A percentile compares a stretch with the other conserved stretches of the same genome.
phyloP scores from a whole-genome alignment of 2,888 invertebrate species.

The Athalia rosae region DNA sequence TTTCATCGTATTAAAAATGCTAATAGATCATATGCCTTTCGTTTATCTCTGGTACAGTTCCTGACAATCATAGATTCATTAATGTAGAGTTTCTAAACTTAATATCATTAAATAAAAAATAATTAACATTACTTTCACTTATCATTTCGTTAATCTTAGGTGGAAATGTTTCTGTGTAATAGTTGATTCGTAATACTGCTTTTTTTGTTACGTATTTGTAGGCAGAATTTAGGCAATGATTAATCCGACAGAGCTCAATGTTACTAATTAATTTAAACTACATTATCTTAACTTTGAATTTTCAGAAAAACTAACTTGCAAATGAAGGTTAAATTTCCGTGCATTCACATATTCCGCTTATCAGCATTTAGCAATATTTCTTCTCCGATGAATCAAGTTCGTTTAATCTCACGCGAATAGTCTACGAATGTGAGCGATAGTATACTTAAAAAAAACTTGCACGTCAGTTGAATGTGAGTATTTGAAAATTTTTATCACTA shows the following conservation, averaged over 20 bases:
- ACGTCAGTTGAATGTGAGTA: neutral
- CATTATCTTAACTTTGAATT: neutral
- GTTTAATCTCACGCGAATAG: neutral
- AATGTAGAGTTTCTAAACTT: conserved; percentile 34
- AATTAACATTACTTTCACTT: conserved; percentile 38
- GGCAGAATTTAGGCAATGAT: conserved; percentile 40
- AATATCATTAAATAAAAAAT: conserved; percentile 38
- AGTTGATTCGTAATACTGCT: conserved; percentile 35
- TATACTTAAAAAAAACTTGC: neutral
- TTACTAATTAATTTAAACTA: conserved; percentile 18
- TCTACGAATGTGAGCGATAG: neutral
- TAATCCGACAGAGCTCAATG: neutral
- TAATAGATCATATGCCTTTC: conserved; percentile 52
- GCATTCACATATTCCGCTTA: too few species aligned
- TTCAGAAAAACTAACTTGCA: neutral
- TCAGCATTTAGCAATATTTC: neutral
- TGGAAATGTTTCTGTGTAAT: conserved; percentile 31
- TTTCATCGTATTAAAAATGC: conserved; percentile 57
- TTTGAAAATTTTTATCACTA: neutral
- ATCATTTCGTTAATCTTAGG: conserved; percentile 27
- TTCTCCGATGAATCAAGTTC: neutral
- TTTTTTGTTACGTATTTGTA: neutral
- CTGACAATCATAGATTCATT: conserved; percentile 57
- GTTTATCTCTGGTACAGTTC: conserved; percentile 65
- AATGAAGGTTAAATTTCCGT: neutral